Percentiles rank a stretch among this genome's conserved stretches.
phyloP scores from a whole-genome alignment of 2,888 invertebrate species.

The Zygogramma bicolorata region DNA sequence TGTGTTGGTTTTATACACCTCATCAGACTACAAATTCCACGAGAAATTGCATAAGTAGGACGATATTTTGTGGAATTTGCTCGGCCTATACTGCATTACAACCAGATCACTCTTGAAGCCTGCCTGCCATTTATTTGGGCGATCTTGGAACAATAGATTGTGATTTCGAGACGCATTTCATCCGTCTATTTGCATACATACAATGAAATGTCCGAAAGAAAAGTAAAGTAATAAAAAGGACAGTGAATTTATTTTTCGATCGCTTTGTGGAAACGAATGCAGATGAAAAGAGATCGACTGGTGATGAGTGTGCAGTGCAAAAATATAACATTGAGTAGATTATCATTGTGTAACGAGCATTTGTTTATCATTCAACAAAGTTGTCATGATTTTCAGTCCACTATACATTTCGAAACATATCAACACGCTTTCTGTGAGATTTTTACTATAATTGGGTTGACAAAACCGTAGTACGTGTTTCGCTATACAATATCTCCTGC shows the following conservation, averaged over 20 bases:
- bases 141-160: slow-evolving; percentile 55
- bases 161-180: slow-evolving; percentile 58
- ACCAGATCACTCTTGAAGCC: slow-evolving; percentile 23
- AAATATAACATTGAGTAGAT: no score
- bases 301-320: background rate
- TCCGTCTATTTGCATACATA: slow-evolving; percentile 64
- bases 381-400: no score
- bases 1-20: no score
- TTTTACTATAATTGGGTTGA: no score
- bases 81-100: slow-evolving; percentile 56
- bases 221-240: slow-evolving; percentile 63
- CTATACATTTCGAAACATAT: no score
- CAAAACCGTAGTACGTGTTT: no score
- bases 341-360: background rate
- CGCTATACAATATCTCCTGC: no score
- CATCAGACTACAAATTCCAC: no score
- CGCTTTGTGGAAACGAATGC: slow-evolving; percentile 14
- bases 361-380: no score
- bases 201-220: slow-evolving; percentile 64
- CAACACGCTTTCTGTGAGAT: no score
- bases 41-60: no score
- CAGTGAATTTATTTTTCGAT: slow-evolving; percentile 57
- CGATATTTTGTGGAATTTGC: background rate
- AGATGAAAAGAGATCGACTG: background rate
- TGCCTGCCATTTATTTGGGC: slow-evolving; percentile 52